Base-by-base conservation (phyloP, 1,140 invertebrate genomes). In the Bursaphelenchus mucronatus region DNA sequence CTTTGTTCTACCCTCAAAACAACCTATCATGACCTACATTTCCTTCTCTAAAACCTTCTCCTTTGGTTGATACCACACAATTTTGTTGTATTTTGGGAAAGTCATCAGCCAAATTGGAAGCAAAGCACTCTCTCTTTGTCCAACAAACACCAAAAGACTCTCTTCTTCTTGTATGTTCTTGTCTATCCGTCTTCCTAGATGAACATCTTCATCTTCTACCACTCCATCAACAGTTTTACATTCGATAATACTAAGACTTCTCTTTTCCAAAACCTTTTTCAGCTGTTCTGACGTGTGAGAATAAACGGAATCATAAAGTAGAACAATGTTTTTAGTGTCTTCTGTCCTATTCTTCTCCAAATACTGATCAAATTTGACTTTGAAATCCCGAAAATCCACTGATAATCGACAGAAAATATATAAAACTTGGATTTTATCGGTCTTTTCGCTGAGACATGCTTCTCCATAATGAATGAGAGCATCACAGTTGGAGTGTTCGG, bases 381-480 rank as follows among this genome's bases (percentile, higher is more conserved):
- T 7, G 46, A 76, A 67, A 13, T 51, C 49, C 8, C 63, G 55
- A n/a, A 61, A 50, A 53, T 73, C 57, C 17, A 79, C 11, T 17
- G 11, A 40, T 3, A 63, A 64, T 41, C 64, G 49, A 30, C 70
- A 55, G 40, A 76, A 76, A 53, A 76, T 58, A 47, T 69, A 79
- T 8, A 76, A 49, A 11, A 77, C 52, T n/a, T 76, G 75, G 10
- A 76, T 54, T 43, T 56, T 52, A 15, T 46, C 49, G 40, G 59
- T 54, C 11, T 73, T 21, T 30, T 30, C 52, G 46, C 67, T 79
- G 13, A 76, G 30, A 62, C 75, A 76, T 10, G 75, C 70, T 21
- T 76, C 76, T 21, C 75, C 75, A 58, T 69, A 76, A 56, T 76
- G 75, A 1, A 76, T 66, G 21, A 76, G 47, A 46, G 57, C 56